Evolutionary conservation across 2,797 vertebrate genomes (phyloP).

Genomic region (Phalanger gymnotis): DNA sequence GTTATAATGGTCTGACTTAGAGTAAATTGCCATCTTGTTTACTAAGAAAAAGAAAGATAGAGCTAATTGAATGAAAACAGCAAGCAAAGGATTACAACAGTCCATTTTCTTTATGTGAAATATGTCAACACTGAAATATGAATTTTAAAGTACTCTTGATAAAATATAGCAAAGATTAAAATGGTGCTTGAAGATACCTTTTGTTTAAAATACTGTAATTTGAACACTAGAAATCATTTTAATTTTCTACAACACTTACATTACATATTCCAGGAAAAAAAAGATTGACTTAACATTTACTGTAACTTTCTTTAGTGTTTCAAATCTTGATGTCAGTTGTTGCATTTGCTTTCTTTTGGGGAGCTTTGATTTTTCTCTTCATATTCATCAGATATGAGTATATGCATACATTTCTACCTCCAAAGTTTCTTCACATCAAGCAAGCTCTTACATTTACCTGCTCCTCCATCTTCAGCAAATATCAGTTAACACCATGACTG

Average conservation of each 20-base stretch:
- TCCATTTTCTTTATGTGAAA: constrained; percentile 74
- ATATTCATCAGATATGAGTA: constrained; percentile 42
- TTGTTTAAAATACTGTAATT: constrained; percentile 66
- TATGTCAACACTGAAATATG: constrained; percentile 65
- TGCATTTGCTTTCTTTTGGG: neutral
- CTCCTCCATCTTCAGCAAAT: neutral
- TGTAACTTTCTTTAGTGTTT: constrained; percentile 58
- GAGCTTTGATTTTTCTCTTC: constrained; percentile 43
- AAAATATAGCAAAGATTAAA: constrained; percentile 71
- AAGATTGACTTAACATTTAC: constrained; percentile 66
- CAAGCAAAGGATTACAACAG: constrained; percentile 67
- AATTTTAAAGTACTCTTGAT: constrained; percentile 72
- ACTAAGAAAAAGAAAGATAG: constrained; percentile 71
- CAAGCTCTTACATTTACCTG: constrained; percentile 19
- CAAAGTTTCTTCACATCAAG: neutral
- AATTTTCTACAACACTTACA: constrained; percentile 56
- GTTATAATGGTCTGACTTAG: constrained; percentile 64
- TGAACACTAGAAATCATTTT: constrained; percentile 67
- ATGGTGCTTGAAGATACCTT: constrained; percentile 58
- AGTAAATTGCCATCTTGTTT: constrained; percentile 76
- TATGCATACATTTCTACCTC: neutral
- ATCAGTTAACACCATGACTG: neutral
- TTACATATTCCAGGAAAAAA: constrained; percentile 67
- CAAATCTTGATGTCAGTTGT: constrained; percentile 52
- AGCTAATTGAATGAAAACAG: constrained; percentile 76